Percentiles rank a stretch among this genome's conserved stretches.
Evolutionary conservation across 2,113 vertebrate genomes (phyloP).

Genomic region (Neopipo cinnamomea): DNA sequence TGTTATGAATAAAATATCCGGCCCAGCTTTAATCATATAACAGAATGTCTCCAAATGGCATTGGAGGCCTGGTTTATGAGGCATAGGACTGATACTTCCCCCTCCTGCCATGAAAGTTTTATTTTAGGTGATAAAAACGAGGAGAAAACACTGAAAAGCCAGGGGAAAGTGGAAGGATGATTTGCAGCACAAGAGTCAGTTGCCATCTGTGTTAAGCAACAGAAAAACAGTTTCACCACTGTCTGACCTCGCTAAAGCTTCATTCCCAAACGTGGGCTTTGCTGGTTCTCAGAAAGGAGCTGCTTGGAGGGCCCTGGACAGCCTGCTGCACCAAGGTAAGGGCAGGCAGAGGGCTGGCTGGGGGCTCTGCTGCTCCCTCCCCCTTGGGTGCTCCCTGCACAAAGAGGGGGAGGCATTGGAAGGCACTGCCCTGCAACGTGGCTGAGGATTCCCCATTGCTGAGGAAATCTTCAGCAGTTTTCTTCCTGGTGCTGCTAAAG

Average conservation of each 20-base stretch:
- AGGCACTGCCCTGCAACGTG: fast-evolving
- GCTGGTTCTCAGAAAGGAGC: neutral
- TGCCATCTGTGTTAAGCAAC: neutral
- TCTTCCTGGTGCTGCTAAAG: neutral
- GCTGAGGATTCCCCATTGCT: neutral
- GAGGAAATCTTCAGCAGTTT: neutral
- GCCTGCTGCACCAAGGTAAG: neutral
- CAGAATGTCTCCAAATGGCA: neutral
- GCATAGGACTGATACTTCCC: neutral
- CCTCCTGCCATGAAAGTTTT: neutral
- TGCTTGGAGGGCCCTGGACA: neutral
- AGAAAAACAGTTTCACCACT: neutral
- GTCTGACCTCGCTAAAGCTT: neutral
- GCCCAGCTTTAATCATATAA: neutral
- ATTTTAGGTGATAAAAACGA: neutral
- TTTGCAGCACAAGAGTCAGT: neutral
- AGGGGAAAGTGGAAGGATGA: neutral
- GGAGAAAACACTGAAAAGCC: neutral
- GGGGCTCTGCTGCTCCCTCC: neutral
- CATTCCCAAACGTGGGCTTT: fast-evolving
- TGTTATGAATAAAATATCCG: neutral
- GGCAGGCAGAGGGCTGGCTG: neutral
- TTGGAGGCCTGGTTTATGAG: neutral
- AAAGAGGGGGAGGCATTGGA: fast-evolving
- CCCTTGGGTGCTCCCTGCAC: fast-evolving